Percentiles rank a stretch among this genome's conserved stretches.
phyloP scores from a whole-genome alignment of 2,113 vertebrate species.

The Megalops atlanticus region DNA sequence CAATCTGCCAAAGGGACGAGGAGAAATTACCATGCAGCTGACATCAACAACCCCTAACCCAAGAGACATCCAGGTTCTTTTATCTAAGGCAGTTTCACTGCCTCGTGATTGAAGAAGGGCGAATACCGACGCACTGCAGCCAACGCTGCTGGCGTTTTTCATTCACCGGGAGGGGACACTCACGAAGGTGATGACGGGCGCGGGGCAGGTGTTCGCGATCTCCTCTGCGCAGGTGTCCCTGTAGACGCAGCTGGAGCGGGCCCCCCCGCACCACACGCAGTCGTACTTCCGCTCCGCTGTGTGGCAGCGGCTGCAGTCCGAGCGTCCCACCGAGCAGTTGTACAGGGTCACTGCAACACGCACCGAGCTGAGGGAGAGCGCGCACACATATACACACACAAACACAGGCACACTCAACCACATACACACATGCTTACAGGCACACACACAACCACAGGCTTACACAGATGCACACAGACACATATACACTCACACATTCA shows the following conservation, averaged over 20 bases:
- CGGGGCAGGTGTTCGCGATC: slow-evolving; percentile 84
- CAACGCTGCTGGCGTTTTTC: no score
- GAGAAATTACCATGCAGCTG: not conserved
- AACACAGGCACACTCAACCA: not conserved
- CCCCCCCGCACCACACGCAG: slow-evolving; percentile 89
- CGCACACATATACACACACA: not conserved
- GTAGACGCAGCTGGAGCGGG: slow-evolving; percentile 77
- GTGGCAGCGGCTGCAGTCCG: slow-evolving; percentile 92
- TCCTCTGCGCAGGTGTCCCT: slow-evolving; percentile 76
- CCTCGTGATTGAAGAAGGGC: not conserved
- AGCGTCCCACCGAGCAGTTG: slow-evolving; percentile 90
- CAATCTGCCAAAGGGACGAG: slow-evolving; percentile 69
- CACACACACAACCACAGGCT: slow-evolving; percentile 8
- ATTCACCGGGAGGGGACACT: slow-evolving; percentile 48
- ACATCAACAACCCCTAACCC: not conserved
- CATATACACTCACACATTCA: not conserved
- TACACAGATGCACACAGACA: not conserved
- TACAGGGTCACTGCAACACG: slow-evolving; percentile 82
- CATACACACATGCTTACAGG: not conserved
- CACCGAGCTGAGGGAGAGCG: not conserved
- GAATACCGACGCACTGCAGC: no score
- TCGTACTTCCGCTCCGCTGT: slow-evolving; percentile 81
- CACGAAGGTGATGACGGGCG: slow-evolving; percentile 87
- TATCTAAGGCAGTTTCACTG: not conserved
- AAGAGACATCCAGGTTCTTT: not conserved